Evolutionary conservation across 2,113 vertebrate genomes (phyloP), one percentile per base, ranked within the genome.

Genomic region (Erythrocercus mccallii): DNA sequence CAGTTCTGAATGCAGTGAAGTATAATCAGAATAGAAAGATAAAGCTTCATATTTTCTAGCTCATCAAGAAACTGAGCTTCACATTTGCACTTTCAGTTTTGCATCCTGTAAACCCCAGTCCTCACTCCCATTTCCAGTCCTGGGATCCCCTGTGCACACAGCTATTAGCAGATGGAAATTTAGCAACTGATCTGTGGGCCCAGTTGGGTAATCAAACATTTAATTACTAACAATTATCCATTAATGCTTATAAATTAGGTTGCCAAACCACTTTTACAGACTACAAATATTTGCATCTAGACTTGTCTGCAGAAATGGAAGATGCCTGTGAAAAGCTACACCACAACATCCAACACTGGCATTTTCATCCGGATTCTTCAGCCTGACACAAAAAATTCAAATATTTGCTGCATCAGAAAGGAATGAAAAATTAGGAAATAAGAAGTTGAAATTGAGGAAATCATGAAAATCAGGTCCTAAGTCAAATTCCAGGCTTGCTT

Each of bases 141-240:
- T 0, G 0, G 23, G 80, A 76, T 95, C 83, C 90, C 77, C 65
- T 5, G 2, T 92, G 95, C 82, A 83, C 80, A 72, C 65, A 96
- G 80, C 77, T 95, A 88, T 86, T 94, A 95, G 86, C 86, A 94
- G 88, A 84, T 84, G 88, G 92, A 93, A 92, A 93, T 92, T 80
- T 47, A 93, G 72, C 92, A 88, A 94, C 85, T 95, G 88, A 94
- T 94, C 83, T 86, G 77, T 78, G 90, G 92, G 76, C 94, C 90
- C 95, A 93, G 61, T 92, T 96, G 95, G 76, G 94, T 96, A 94
- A 96, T 94, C 95, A 97, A 92, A 93, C 88, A 86, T 96, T 93
- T 92, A 96, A 95, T 94, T 96, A 90, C 95, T 96, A 95, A 87
- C 92, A 97, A 95, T 96, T 96, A 95, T 81, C 93, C 93, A 92